phyloP scores from a whole-genome alignment of 2,113 vertebrate genomes.

The Osmerus mordax region DNA sequence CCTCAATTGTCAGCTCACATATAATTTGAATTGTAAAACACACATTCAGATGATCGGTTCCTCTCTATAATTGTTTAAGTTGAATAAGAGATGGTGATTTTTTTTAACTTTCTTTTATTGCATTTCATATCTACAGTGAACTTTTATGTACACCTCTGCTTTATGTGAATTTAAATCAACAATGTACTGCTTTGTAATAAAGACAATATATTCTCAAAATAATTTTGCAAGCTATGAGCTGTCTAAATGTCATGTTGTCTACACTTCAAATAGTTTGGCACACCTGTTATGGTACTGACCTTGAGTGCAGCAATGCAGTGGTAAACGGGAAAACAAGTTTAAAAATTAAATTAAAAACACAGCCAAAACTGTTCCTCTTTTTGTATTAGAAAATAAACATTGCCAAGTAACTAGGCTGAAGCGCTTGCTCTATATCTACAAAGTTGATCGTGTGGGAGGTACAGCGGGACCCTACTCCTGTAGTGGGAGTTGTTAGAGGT shows the following conservation, averaged over 20 bases:
- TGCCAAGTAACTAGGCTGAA: no score
- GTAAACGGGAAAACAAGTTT: conserved; percentile 17
- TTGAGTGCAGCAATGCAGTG: conserved; percentile 63
- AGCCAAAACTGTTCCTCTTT: conserved; percentile 13
- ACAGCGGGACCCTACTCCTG: conserved; percentile 50
- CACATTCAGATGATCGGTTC: no score
- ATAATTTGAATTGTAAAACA: no score
- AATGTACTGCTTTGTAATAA: not conserved
- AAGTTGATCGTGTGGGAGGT: conserved; percentile 16
- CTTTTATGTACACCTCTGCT: not conserved
- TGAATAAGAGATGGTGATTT: not conserved
- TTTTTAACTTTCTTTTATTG: not conserved
- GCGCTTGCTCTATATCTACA: conserved; percentile 15
- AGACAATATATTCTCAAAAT: not conserved
- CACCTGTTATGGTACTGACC: conserved; percentile 77
- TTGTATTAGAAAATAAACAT: no score
- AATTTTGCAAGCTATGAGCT: conserved; percentile 20
- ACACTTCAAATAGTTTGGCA: conserved; percentile 13
- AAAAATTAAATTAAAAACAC: not conserved
- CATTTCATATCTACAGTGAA: not conserved
- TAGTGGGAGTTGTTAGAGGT: conserved; percentile 62
- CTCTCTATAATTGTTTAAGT: no score
- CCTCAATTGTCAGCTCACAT: no score
- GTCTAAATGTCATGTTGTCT: conserved; percentile 48
- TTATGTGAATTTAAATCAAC: not conserved